A percentile compares a stretch with the other conserved stretches of the same genome.
Evolutionary conservation across 2,888 invertebrate genomes (phyloP).

Genomic region (Merodon equestris): DNA sequence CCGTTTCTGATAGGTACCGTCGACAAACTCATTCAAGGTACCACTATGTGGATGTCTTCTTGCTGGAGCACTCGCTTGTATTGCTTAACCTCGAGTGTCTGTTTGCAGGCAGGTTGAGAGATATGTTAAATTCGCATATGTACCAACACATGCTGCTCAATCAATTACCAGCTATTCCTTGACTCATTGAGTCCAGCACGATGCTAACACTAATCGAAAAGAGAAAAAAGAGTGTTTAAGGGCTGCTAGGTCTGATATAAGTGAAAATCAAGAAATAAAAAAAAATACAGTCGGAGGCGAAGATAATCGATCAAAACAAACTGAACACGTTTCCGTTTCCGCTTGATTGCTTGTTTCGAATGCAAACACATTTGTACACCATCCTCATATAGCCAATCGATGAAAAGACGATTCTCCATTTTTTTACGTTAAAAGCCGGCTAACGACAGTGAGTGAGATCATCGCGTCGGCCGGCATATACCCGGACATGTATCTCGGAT

Average conservation of each 20-base stretch:
- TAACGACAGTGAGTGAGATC: too few relatives aligned
- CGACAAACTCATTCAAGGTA: too few relatives aligned
- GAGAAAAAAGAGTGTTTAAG: slow-evolving; percentile 1
- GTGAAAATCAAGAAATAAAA: slow-evolving; percentile 11
- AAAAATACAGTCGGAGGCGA: slow-evolving; percentile 50
- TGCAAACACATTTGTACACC: slow-evolving; percentile 26
- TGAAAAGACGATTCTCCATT: slow-evolving; percentile 54
- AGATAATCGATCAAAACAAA: slow-evolving; percentile 64
- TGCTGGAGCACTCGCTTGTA: too few relatives aligned
- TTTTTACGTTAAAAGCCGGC: slow-evolving; percentile 33
- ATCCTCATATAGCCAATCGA: slow-evolving; percentile 15
- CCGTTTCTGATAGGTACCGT: too few relatives aligned
- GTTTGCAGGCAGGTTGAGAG: too few relatives aligned
- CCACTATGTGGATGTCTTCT: too few relatives aligned
- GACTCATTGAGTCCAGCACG: slow-evolving; percentile 7
- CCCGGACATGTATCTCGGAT: not conserved
- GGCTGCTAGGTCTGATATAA: slow-evolving; percentile 6
- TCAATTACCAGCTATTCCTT: slow-evolving; percentile 48
- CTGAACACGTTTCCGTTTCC: slow-evolving; percentile 54
- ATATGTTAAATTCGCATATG: too few relatives aligned
- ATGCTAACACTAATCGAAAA: slow-evolving; percentile 29
- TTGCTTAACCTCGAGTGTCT: too few relatives aligned
- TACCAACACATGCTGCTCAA: slow-evolving; percentile 58
- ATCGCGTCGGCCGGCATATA: too few relatives aligned
- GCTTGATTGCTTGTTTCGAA: slow-evolving; percentile 61